Percentiles rank a stretch among this genome's conserved stretches.
Evolutionary conservation across 2,888 invertebrate species (phyloP).

Genomic region (Dasysyrphus albostriatus): DNA sequence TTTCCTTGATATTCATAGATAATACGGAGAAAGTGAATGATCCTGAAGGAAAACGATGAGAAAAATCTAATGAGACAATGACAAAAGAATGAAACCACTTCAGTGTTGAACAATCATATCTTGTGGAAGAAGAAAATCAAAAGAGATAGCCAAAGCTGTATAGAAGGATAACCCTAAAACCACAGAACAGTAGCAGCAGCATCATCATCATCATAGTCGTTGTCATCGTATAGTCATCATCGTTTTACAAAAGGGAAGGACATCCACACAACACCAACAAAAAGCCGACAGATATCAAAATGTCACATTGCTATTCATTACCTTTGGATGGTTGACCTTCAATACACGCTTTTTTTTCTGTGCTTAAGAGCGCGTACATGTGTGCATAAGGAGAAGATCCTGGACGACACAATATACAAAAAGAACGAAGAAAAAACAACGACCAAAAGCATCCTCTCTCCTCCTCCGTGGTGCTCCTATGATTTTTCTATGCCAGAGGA

Average conservation of each 20-base stretch:
- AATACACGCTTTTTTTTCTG: slow-evolving; percentile 75
- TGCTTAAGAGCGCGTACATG: slow-evolving; percentile 74
- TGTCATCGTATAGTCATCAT: slow-evolving; percentile 16
- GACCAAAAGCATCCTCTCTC: slow-evolving; percentile 12
- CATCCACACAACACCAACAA: slow-evolving; percentile 45
- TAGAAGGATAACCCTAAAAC: slow-evolving; percentile 67
- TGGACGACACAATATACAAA: slow-evolving; percentile 51
- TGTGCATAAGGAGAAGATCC: slow-evolving; percentile 70
- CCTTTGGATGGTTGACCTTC: slow-evolving; percentile 80
- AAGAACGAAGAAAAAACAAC: not conserved
- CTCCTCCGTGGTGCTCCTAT: not conserved
- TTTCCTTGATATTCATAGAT: slow-evolving; percentile 22
- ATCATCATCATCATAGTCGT: slow-evolving; percentile 6
- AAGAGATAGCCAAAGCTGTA: slow-evolving; percentile 15
- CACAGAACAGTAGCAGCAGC: slow-evolving; percentile 36
- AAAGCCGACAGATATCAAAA: slow-evolving; percentile 68
- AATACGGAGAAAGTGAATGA: slow-evolving; percentile 52
- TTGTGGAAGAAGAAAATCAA: slow-evolving; percentile 41
- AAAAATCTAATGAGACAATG: slow-evolving; percentile 65
- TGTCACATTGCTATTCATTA: slow-evolving; percentile 77
- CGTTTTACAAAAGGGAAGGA: slow-evolving; percentile 51
- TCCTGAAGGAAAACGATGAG: slow-evolving; percentile 67
- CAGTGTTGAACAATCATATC: slow-evolving; percentile 71
- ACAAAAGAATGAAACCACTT: slow-evolving; percentile 64
- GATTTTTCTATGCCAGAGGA: not conserved